phyloP scores from a whole-genome alignment of 1,140 invertebrate genomes.

The Rhagoletis pomonella region DNA sequence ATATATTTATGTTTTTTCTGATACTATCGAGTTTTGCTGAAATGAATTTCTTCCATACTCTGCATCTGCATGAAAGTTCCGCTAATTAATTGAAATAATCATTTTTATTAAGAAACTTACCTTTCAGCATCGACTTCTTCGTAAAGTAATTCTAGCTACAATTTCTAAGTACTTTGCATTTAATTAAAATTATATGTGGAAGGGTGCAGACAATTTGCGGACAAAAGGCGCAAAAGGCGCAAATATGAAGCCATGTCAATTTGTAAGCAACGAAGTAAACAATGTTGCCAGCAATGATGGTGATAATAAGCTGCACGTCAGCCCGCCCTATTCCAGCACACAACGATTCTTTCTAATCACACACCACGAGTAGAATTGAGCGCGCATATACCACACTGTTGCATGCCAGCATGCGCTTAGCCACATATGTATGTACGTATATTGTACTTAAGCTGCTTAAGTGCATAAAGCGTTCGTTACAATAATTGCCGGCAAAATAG shows the following conservation, averaged over 20 bases:
- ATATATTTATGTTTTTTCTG: too few species aligned
- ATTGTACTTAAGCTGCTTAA: conserved; percentile 4
- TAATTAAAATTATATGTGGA: conserved; percentile 5
- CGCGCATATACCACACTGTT: too few species aligned
- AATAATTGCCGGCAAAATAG: conserved; percentile 48
- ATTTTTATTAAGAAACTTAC: background rate
- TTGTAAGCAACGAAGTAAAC: conserved; percentile 15
- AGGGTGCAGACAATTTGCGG: background rate
- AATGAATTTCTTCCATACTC: too few species aligned
- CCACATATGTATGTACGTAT: background rate
- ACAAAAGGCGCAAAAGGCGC: background rate
- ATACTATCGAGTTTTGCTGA: too few species aligned
- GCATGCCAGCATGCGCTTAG: background rate
- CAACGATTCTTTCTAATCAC: too few species aligned
- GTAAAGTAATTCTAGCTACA: background rate
- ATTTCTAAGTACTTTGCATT: background rate
- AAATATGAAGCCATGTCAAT: background rate
- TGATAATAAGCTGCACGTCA: background rate
- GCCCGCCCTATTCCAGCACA: background rate
- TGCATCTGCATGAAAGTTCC: background rate
- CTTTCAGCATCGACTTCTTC: background rate
- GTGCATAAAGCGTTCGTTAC: conserved; percentile 34
- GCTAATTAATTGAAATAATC: conserved; percentile 37
- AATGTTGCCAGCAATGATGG: conserved; percentile 10
- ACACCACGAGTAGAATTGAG: too few species aligned